Evolutionary conservation across 2,888 invertebrate genomes (phyloP).

Genomic region (Rhingia rostrata): DNA sequence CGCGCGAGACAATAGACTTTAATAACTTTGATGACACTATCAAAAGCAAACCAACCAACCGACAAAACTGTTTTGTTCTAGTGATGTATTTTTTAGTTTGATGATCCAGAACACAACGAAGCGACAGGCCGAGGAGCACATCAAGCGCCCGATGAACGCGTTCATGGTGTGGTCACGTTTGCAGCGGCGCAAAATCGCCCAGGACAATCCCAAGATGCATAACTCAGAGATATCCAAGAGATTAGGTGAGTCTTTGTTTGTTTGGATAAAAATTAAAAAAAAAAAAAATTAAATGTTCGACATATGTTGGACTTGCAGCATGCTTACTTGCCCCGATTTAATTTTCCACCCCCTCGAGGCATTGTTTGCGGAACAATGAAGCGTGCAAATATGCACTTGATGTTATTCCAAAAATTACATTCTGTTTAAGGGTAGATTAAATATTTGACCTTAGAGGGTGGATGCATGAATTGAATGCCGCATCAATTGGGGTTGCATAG

Average conservation of each 20-base stretch:
- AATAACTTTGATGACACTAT: slow-evolving; percentile 46
- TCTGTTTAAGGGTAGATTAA: slow-evolving; percentile 67
- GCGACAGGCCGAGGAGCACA: slow-evolving; percentile 91
- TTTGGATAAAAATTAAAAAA: slow-evolving; percentile 8
- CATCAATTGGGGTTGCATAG: slow-evolving; percentile 33
- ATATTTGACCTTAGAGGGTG: slow-evolving; percentile 70
- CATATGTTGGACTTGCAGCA: slow-evolving; percentile 58
- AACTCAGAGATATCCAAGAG: slow-evolving; percentile 98
- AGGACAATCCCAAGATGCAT: slow-evolving; percentile 99
- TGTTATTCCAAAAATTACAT: slow-evolving; percentile 74
- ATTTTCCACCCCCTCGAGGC: not conserved
- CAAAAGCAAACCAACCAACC: slow-evolving; percentile 63
- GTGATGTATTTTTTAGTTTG: slow-evolving; percentile 83
- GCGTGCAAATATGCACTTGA: slow-evolving; percentile 73
- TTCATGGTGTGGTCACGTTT: slow-evolving; percentile 99
- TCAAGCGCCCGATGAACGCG: slow-evolving; percentile 98
- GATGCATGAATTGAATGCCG: slow-evolving; percentile 40
- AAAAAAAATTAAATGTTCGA: slow-evolving; percentile 29
- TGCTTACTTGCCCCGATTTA: not conserved
- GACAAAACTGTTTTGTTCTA: slow-evolving; percentile 75
- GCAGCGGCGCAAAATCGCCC: slow-evolving; percentile 96
- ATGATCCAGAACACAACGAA: slow-evolving; percentile 83
- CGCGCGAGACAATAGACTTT: slow-evolving; percentile 5
- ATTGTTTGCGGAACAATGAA: slow-evolving; percentile 68
- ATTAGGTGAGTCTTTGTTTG: slow-evolving; percentile 87